phyloP scores from a whole-genome alignment of 2,797 vertebrate genomes.

The Macropus fuliginosus region DNA sequence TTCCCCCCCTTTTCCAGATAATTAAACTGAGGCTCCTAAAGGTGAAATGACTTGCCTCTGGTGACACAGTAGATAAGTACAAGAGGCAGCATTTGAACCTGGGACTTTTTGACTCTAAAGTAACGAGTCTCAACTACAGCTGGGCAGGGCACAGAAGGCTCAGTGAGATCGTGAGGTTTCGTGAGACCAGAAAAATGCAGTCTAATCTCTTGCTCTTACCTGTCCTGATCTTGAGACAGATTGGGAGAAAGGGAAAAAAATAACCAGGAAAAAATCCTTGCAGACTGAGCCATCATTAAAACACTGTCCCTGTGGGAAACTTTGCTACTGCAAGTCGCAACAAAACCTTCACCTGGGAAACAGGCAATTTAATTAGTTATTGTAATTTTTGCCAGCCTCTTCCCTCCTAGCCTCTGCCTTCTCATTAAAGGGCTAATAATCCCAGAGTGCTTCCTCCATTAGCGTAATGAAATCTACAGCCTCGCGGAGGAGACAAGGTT shows the following conservation, averaged over 20 bases:
- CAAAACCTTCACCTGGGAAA: neutral
- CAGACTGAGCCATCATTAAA: neutral
- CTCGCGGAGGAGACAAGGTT: neutral
- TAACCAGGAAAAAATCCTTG: neutral
- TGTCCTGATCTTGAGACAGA: constrained; percentile 61
- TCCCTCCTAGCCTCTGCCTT: constrained; percentile 40
- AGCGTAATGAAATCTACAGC: neutral
- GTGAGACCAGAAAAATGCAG: constrained; percentile 36
- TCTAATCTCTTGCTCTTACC: constrained; percentile 59
- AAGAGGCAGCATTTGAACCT: neutral
- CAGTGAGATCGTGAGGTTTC: neutral
- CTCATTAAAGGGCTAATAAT: constrained; percentile 43
- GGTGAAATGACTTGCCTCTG: neutral
- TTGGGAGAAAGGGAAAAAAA: constrained; percentile 24
- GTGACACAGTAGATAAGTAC: neutral
- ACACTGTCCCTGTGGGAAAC: constrained; percentile 63
- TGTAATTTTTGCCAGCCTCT: constrained; percentile 51
- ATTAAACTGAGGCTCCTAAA: neutral
- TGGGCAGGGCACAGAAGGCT: neutral
- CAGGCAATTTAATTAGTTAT: constrained; percentile 52
- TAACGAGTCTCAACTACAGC: neutral
- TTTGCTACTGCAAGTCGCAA: constrained; percentile 45
- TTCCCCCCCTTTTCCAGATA: neutral
- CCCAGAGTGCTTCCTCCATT: neutral
- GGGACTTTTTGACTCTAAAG: neutral